phyloP scores from a whole-genome alignment of 2,888 invertebrate genomes.

The Mimumesa dahlbomi region DNA sequence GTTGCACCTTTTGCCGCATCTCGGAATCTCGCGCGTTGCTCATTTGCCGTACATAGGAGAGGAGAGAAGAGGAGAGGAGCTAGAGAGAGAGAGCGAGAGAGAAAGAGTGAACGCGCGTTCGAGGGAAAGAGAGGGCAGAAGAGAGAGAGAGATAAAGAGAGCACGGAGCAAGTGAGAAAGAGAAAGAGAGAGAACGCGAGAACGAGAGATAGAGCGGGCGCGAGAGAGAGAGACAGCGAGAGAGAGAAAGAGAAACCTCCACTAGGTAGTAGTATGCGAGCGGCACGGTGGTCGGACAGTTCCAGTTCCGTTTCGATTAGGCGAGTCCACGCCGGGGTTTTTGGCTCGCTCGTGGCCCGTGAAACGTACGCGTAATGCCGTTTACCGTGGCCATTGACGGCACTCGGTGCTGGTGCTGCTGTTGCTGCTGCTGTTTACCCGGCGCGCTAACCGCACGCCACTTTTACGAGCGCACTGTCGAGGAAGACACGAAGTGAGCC shows the following conservation, averaged over 20 bases:
- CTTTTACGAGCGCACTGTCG: slow-evolving; percentile 49
- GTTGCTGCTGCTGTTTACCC: slow-evolving; percentile 62
- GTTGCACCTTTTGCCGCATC: slow-evolving; percentile 76
- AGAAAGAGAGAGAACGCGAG: slow-evolving; percentile 52
- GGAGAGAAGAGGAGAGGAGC: slow-evolving; percentile 37
- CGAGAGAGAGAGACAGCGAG: slow-evolving; percentile 36
- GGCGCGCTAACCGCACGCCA: slow-evolving; percentile 57
- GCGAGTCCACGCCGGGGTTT: slow-evolving; percentile 66
- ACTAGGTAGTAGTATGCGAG: slow-evolving; percentile 68
- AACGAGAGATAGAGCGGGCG: slow-evolving; percentile 30
- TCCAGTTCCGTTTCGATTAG: slow-evolving; percentile 75
- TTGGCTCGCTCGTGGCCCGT: slow-evolving; percentile 56
- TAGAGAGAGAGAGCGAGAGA: slow-evolving; percentile 26
- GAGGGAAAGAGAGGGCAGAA: slow-evolving; percentile 35
- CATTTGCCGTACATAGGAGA: slow-evolving; percentile 69
- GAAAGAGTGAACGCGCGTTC: slow-evolving; percentile 31
- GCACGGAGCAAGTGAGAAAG: slow-evolving; percentile 53
- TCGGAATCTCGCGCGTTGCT: slow-evolving; percentile 75
- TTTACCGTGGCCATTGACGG: slow-evolving; percentile 68
- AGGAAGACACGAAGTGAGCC: slow-evolving; percentile 55
- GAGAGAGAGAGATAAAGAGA: slow-evolving; percentile 25
- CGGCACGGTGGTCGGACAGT: slow-evolving; percentile 72
- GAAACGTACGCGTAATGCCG: slow-evolving; percentile 63
- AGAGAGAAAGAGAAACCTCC: slow-evolving; percentile 58
- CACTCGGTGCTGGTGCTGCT: slow-evolving; percentile 57